Conservation (phyloP, 2,888 invertebrate genomes). For the Criorhina ranunculi region DNA sequence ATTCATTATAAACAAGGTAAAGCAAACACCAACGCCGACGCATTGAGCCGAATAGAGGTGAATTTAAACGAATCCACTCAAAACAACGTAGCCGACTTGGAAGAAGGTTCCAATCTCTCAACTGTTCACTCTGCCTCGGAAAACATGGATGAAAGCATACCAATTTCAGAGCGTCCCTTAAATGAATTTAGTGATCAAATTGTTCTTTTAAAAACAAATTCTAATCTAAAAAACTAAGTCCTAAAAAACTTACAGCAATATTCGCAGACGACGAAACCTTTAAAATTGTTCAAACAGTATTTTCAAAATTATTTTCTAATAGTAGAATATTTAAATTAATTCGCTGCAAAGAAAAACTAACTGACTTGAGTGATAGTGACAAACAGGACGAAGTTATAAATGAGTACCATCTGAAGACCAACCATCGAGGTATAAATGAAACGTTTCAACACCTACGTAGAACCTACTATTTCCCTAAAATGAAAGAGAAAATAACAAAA, state of each 20-base stretch:
- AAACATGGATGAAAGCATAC: constrained; percentile 6
- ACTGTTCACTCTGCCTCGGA: constrained; percentile 41
- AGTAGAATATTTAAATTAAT: constrained; percentile 32
- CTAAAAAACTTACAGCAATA: constrained; percentile 46
- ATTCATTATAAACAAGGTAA: constrained; percentile 75
- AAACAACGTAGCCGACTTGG: constrained; percentile 9
- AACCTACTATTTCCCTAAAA: constrained; percentile 67
- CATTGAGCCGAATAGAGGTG: constrained; percentile 42
- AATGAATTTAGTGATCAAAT: constrained; percentile 52
- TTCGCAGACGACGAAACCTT: constrained; percentile 39
- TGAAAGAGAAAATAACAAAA: constrained; percentile 74
- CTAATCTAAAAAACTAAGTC: background rate
- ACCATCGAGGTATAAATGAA: constrained; percentile 75
- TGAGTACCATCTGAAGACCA: constrained; percentile 69
- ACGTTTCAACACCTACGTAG: constrained; percentile 68
- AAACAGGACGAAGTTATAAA: constrained; percentile 74
- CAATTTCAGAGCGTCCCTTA: constrained; percentile 39
- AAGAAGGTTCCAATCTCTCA: constrained; percentile 11
- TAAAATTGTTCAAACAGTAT: constrained; percentile 39
- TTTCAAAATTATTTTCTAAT: constrained; percentile 18
- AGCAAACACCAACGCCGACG: constrained; percentile 75
- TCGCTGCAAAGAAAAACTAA: constrained; percentile 20
- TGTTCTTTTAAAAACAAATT: constrained; percentile 25
- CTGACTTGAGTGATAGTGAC: constrained; percentile 24
- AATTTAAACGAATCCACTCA: background rate